Conservation (phyloP, 1,140 invertebrate genomes). For the Eriosoma lanigerum region DNA sequence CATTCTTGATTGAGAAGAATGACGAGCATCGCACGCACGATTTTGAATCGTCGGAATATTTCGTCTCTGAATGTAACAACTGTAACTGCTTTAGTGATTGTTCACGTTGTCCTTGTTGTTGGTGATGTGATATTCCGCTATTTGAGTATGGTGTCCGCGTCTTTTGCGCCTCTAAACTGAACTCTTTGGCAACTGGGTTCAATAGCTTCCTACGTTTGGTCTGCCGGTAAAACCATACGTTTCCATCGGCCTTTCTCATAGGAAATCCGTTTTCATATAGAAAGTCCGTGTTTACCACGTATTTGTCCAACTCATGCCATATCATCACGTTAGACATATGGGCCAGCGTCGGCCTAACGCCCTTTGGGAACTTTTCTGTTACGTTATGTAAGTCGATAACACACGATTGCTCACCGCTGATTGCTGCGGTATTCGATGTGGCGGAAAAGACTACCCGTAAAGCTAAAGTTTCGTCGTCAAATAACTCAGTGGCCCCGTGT, state of each 20-base stretch:
- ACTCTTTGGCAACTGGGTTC: constrained; percentile 24
- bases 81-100: neutral
- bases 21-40: constrained; percentile 73
- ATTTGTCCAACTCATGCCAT: neutral
- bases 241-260: too few species aligned
- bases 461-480: neutral
- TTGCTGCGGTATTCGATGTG: neutral
- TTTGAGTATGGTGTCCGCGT: too few species aligned
- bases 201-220: neutral
- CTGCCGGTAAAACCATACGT: neutral
- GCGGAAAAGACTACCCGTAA: too few species aligned
- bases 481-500: neutral
- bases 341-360: too few species aligned
- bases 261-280: neutral
- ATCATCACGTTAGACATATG: neutral
- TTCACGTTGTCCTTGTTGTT: constrained; percentile 53
- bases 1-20: constrained; percentile 67
- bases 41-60: neutral
- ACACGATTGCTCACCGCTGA: neutral
- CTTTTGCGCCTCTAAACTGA: neutral
- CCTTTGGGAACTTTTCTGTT: neutral
- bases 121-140: constrained; percentile 55
- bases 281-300: rapidly evolving
- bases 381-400: neutral
- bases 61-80: neutral